phyloP scores from a whole-genome alignment of 1,140 invertebrate genomes.

The Kradibia gibbosae region DNA sequence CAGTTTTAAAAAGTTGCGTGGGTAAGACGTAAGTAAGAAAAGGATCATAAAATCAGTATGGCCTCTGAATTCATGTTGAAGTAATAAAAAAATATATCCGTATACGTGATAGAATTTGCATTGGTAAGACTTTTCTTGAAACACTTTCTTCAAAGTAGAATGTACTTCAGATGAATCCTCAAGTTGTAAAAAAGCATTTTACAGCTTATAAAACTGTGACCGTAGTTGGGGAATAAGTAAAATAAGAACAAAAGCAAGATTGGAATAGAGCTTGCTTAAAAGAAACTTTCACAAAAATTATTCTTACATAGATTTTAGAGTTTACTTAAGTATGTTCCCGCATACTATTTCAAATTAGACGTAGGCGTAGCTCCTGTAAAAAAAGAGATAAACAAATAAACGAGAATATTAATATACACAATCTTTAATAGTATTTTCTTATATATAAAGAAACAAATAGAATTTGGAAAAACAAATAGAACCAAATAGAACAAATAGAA shows the following conservation, averaged over 20 bases:
- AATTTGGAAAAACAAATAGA: background rate
- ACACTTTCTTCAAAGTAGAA: background rate
- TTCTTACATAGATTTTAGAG: background rate
- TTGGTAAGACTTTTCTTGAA: background rate
- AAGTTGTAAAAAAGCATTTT: background rate
- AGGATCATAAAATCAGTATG: background rate
- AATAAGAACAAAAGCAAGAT: slow-evolving; percentile 4
- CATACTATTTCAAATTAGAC: background rate
- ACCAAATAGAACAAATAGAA: background rate
- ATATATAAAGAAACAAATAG: background rate
- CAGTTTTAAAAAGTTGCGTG: background rate
- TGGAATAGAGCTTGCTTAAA: background rate
- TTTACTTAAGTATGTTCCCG: background rate
- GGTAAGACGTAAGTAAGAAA: background rate
- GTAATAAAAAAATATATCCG: slow-evolving; percentile 18
- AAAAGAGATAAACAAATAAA: background rate
- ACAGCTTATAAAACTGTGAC: background rate
- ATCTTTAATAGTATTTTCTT: background rate
- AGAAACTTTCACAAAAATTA: slow-evolving; percentile 20
- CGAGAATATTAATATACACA: background rate
- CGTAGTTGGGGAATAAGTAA: background rate
- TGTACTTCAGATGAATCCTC: background rate
- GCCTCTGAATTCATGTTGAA: background rate
- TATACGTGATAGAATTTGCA: slow-evolving; percentile 13
- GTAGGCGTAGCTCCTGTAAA: background rate